phyloP scores from a whole-genome alignment of 2,888 invertebrate species.

The Tetramorium bicarinatum region DNA sequence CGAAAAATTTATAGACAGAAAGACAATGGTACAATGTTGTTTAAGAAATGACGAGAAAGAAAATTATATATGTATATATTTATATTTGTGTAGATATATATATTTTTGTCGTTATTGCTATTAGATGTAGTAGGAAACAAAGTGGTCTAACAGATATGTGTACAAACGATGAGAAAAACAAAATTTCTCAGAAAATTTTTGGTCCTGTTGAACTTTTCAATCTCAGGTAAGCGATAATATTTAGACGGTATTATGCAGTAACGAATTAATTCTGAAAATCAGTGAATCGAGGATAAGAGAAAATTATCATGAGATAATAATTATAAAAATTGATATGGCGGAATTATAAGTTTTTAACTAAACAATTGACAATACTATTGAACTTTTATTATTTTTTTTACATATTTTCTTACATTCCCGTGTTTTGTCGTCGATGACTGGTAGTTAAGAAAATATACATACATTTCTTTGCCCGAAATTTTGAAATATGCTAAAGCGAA shows the following conservation, averaged over 20 bases:
- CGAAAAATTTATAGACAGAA: background rate
- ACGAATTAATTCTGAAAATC: conserved; percentile 25
- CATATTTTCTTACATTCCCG: background rate
- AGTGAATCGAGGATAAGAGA: background rate
- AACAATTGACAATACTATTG: background rate
- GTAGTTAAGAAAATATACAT: background rate
- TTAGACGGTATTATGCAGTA: conserved; percentile 9
- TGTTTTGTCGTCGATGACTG: background rate
- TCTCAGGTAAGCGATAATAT: conserved; percentile 25
- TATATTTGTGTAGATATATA: background rate
- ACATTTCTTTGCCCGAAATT: background rate
- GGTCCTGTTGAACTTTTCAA: conserved; percentile 2
- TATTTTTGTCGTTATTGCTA: conserved; percentile 9
- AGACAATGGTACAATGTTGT: conserved; percentile 5
- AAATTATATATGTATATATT: background rate
- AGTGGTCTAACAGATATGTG: background rate
- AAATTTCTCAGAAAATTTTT: background rate
- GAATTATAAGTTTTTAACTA: background rate
- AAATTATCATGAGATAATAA: conserved; percentile 1
- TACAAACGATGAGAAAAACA: conserved; percentile 18
- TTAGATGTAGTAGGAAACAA: conserved; percentile 22
- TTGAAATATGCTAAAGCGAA: background rate
- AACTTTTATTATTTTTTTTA: background rate
- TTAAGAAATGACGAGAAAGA: background rate
- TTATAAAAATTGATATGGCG: background rate